Percentiles rank a stretch among this genome's conserved stretches.
These are phyloP conservation scores for Heloderma charlesbogerti DNA, from an alignment of 2,113 vertebrate genomes.

Conservation along the genomic window DNA sequence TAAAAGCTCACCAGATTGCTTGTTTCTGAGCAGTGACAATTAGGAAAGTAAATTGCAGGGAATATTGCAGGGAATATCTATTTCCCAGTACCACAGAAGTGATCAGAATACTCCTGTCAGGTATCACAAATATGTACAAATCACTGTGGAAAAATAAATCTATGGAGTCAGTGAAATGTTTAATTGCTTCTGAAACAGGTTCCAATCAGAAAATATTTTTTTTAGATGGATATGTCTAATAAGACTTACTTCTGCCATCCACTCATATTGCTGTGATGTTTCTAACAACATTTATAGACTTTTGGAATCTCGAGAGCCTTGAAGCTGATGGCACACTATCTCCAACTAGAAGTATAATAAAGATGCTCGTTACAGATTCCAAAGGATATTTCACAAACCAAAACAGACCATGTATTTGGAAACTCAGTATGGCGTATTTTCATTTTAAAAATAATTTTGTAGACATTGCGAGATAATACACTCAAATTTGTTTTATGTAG, in stretches of 20 bases:
- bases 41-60: neutral
- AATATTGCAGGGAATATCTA: neutral
- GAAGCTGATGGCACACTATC: constrained; percentile 69
- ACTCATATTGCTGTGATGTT: constrained; percentile 52
- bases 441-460: neutral
- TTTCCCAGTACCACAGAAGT: neutral
- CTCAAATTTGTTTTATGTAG: neutral
- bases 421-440: neutral
- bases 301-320: constrained; percentile 68
- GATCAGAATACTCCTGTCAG: neutral
- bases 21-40: constrained; percentile 7
- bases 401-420: constrained; percentile 59
- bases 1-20: neutral
- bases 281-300: constrained; percentile 74
- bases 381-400: constrained; percentile 70
- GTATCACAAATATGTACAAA: constrained; percentile 30
- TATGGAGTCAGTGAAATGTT: constrained; percentile 38
- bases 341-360: constrained; percentile 70
- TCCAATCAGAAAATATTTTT: constrained; percentile 57
- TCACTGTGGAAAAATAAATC: constrained; percentile 56
- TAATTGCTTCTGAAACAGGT: constrained; percentile 58
- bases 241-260: constrained; percentile 57
- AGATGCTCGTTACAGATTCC: constrained; percentile 68
- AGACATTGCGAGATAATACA: neutral
- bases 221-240: constrained; percentile 62